Evolutionary conservation across 2,113 vertebrate species (phyloP).

Genomic region (Mus pahari): DNA sequence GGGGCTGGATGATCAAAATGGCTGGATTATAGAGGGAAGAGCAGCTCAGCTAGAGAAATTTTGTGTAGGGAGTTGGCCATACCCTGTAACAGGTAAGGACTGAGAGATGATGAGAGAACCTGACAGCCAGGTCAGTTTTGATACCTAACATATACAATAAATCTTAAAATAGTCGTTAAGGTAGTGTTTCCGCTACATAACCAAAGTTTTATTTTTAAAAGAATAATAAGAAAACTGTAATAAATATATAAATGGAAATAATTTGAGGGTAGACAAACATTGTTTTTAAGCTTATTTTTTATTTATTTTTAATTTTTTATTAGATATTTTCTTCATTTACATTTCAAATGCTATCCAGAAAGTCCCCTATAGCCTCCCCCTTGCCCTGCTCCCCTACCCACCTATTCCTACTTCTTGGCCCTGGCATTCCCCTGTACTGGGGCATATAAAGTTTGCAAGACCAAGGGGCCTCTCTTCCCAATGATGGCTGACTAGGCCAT

Average conservation of each 20-base stretch:
- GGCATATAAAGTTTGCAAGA: too few relatives aligned
- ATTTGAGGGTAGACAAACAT: not conserved
- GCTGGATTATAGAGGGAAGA: not conserved
- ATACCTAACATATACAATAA: not conserved
- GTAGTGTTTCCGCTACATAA: not conserved
- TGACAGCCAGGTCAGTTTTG: not conserved
- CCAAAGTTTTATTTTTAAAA: not conserved
- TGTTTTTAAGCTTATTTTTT: too few relatives aligned
- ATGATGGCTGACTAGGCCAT: too few relatives aligned
- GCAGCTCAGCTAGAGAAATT: not conserved
- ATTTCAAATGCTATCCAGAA: too few relatives aligned
- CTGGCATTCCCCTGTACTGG: too few relatives aligned
- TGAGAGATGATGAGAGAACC: not conserved
- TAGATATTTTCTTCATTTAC: too few relatives aligned
- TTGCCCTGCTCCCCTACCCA: too few relatives aligned
- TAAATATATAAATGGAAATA: not conserved
- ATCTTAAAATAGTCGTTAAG: not conserved
- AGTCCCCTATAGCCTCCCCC: too few relatives aligned
- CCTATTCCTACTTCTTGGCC: too few relatives aligned
- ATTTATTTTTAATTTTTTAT: too few relatives aligned
- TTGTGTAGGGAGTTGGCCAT: not conserved
- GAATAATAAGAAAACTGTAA: not conserved
- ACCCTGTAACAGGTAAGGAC: not conserved
- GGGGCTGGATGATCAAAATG: not conserved
- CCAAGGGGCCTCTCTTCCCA: too few relatives aligned